Evolutionary conservation across 2,113 vertebrate genomes (phyloP).

Genomic region (human): DNA sequence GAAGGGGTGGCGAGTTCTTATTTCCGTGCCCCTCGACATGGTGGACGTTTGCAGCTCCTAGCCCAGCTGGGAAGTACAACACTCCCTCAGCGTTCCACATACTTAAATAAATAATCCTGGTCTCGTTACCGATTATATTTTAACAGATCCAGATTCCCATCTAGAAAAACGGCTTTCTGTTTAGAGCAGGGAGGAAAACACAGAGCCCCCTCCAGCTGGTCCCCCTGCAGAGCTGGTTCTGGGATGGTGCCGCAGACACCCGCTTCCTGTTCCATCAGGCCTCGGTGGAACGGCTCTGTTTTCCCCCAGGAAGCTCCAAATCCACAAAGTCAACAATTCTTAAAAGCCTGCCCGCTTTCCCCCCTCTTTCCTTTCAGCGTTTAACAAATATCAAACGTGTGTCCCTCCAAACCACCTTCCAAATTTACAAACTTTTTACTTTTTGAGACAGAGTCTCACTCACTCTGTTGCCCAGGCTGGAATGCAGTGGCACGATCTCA

Average conservation of each 20-base stretch:
- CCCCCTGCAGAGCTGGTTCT: background rate
- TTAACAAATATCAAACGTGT: background rate
- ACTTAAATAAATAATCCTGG: background rate
- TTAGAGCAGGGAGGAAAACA: background rate
- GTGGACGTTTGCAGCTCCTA: background rate
- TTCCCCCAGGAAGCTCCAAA: background rate
- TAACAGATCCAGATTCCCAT: background rate
- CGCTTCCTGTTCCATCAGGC: background rate
- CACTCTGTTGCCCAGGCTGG: too few species aligned
- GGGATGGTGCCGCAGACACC: rapidly evolving
- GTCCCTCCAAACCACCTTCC: background rate
- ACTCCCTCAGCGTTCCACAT: background rate
- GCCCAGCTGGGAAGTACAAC: rapidly evolving
- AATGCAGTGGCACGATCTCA: rapidly evolving
- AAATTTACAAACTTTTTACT: background rate
- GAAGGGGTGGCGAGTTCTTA: background rate
- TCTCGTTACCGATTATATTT: background rate
- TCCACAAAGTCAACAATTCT: background rate
- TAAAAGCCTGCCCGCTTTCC: background rate
- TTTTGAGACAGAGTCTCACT: too few species aligned
- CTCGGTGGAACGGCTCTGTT: background rate
- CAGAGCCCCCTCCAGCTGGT: rapidly evolving
- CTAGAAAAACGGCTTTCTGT: background rate
- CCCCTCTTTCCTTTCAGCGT: background rate
- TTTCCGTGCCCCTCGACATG: rapidly evolving